These are phyloP conservation scores for Columba livia DNA, from an alignment of 2,113 vertebrate genomes.

Conservation along the genomic window DNA sequence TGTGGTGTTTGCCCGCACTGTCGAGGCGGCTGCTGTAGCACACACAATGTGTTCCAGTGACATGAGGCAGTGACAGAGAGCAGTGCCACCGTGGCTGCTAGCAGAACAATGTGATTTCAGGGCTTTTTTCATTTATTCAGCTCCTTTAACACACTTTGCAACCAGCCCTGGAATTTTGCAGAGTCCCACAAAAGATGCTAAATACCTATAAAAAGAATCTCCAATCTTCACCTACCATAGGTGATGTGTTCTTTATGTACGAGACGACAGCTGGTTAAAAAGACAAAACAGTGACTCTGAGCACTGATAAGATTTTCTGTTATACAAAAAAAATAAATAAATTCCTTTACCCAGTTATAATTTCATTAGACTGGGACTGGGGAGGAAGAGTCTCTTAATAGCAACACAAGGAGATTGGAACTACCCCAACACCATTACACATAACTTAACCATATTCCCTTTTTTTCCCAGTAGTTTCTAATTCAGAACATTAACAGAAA, in stretches of 20 bases:
- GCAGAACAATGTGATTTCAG: background rate
- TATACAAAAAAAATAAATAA: background rate
- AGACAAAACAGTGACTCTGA: background rate
- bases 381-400: background rate
- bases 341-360: background rate
- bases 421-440: background rate
- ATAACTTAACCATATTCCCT: background rate
- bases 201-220: background rate
- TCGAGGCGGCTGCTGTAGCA: no score
- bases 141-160: background rate
- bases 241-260: background rate
- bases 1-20: accelerated
- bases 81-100: background rate
- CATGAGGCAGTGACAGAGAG: background rate
- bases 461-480: background rate
- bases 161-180: background rate
- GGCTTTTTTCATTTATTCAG: background rate
- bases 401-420: background rate
- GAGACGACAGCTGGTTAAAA: background rate
- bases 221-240: background rate
- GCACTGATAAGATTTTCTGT: background rate
- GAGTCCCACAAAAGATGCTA: background rate
- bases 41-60: background rate
- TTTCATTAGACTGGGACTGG: background rate
- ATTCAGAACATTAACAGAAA: background rate